A percentile compares a stretch with the other conserved stretches of the same genome.
Conservation (phyloP, 2,797 vertebrate genomes). For the Mormyrops boulengeri region DNA sequence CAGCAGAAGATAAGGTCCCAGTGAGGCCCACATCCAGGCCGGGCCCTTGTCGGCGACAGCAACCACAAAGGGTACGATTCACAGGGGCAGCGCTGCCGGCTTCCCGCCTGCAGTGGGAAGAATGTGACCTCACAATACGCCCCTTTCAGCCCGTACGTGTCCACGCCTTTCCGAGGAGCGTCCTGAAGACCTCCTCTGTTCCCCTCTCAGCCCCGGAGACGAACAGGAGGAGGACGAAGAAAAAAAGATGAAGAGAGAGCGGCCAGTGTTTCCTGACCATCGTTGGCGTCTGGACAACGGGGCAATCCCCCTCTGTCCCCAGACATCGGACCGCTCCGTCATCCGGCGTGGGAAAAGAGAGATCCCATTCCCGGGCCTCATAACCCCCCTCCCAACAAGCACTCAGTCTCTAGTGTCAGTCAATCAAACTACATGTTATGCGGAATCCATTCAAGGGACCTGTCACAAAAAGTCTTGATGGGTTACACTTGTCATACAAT, state of each 20-base stretch:
- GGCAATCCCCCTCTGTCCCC: not conserved
- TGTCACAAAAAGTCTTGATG: not conserved
- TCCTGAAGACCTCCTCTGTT: slow-evolving; percentile 64
- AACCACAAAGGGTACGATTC: slow-evolving; percentile 87
- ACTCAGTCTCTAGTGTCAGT: slow-evolving; percentile 8
- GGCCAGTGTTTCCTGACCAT: not conserved
- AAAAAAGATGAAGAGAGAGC: slow-evolving; percentile 1
- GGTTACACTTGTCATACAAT: slow-evolving; percentile 5
- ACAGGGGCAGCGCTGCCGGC: slow-evolving; percentile 83
- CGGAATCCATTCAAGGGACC: not conserved
- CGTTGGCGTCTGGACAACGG: not conserved
- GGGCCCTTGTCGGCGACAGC: slow-evolving; percentile 78
- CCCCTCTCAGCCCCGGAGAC: not conserved
- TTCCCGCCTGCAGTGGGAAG: slow-evolving; percentile 72
- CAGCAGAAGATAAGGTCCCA: slow-evolving; percentile 71
- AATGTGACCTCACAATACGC: slow-evolving; percentile 74
- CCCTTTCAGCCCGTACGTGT: slow-evolving; percentile 66
- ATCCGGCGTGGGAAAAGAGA: slow-evolving; percentile 8
- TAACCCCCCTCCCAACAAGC: not conserved
- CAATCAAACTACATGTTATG: not conserved
- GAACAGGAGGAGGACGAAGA: slow-evolving; percentile 11
- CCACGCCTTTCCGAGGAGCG: slow-evolving; percentile 46
- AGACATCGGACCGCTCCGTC: not conserved
- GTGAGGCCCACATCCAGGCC: slow-evolving; percentile 74
- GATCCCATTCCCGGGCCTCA: not conserved